phyloP scores from a whole-genome alignment of 2,113 vertebrate genomes.

The Poeciliopsis retropinna region DNA sequence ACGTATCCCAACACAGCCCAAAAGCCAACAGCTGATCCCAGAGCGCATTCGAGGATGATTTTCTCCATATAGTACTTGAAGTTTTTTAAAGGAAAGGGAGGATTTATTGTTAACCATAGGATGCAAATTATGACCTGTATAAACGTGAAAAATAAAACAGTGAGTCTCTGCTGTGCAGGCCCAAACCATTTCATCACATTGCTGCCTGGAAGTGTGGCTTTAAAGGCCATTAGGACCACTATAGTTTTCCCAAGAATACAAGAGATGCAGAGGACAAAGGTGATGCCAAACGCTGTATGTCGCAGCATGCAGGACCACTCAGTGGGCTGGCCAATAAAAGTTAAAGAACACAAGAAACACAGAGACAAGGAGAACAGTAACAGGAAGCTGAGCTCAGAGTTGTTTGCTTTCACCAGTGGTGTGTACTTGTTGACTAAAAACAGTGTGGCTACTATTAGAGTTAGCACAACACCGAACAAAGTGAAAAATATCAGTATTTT shows the following conservation, averaged over 20 bases:
- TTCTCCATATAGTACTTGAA: constrained; percentile 57
- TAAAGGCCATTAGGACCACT: constrained; percentile 77
- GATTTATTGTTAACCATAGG: constrained; percentile 69
- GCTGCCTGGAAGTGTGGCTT: constrained; percentile 66
- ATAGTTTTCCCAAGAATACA: constrained; percentile 76
- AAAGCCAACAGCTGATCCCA: constrained; percentile 64
- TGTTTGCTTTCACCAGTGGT: constrained; percentile 76
- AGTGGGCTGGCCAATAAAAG: constrained; percentile 75
- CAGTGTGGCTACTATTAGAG: constrained; percentile 51
- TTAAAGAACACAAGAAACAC: constrained; percentile 78
- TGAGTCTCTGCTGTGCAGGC: constrained; percentile 69
- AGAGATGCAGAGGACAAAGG: constrained; percentile 76
- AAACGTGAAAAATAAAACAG: constrained; percentile 65
- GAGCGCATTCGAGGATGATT: constrained; percentile 67
- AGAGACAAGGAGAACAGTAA: constrained; percentile 76
- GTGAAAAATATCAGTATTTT: constrained; percentile 69
- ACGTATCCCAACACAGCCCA: constrained; percentile 72
- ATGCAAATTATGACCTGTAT: constrained; percentile 72
- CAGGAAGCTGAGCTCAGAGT: constrained; percentile 79
- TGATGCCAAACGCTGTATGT: constrained; percentile 77
- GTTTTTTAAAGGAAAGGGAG: constrained; percentile 68
- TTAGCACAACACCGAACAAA: constrained; percentile 67
- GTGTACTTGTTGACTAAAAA: constrained; percentile 71
- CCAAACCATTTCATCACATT: constrained; percentile 77
- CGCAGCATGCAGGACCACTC: constrained; percentile 78